These are phyloP conservation scores for Leucophenga varia DNA, from an alignment of 1,140 invertebrate species.

Conservation along the genomic window DNA sequence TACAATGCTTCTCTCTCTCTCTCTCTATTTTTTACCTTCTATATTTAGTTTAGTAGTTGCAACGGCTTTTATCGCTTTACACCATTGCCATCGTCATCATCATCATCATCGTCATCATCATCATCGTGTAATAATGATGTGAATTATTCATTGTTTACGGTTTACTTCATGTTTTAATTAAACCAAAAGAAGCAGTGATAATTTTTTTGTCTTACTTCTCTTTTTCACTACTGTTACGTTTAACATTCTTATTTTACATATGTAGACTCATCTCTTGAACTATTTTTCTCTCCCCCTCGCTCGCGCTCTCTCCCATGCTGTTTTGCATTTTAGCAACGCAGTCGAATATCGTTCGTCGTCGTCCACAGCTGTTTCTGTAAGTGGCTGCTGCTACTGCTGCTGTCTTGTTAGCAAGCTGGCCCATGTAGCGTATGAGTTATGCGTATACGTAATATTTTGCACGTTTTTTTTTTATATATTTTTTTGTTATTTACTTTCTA, in stretches of 20 bases:
- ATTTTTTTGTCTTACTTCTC: not conserved
- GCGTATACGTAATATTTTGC: too few relatives aligned
- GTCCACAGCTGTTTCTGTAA: too few relatives aligned
- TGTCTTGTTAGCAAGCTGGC: not conserved
- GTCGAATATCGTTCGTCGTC: too few relatives aligned
- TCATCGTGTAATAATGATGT: conserved; percentile 29
- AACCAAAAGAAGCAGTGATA: conserved; percentile 9
- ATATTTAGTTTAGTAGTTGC: too few relatives aligned
- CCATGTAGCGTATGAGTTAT: conserved; percentile 2
- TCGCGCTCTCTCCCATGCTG: too few relatives aligned
- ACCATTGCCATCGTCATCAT: not conserved
- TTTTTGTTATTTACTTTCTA: too few relatives aligned
- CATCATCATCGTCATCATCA: not conserved
- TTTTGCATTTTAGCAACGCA: too few relatives aligned
- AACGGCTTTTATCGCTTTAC: conserved; percentile 13
- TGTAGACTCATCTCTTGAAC: not conserved
- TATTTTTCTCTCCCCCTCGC: not conserved
- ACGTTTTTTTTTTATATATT: too few relatives aligned
- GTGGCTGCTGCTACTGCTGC: not conserved
- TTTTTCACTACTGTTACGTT: not conserved
- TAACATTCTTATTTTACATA: not conserved
- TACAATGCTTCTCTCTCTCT: too few relatives aligned
- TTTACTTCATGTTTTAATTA: conserved; percentile 45
- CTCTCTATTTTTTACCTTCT: too few relatives aligned
- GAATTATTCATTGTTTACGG: conserved; percentile 48